These are phyloP conservation scores for Drosophila sp. DNA, from an alignment of 1,140 invertebrate species.

Conservation along the genomic window DNA sequence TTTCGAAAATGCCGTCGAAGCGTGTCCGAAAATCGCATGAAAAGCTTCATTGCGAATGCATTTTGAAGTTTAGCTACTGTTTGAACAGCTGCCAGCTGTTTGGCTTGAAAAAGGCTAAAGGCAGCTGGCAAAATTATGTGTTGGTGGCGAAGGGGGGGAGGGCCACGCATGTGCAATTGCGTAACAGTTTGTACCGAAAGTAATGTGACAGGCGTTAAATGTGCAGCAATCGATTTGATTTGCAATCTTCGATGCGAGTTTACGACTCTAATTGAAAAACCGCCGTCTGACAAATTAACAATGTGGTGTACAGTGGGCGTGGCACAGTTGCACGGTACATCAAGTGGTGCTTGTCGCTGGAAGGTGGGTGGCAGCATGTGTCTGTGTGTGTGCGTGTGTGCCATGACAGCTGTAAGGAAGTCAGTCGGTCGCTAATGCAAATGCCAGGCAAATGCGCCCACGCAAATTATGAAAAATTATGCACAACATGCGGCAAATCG, in stretches of 20 bases:
- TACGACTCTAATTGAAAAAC: conserved; percentile 76
- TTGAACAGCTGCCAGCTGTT: conserved; percentile 20
- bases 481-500: conserved; percentile 66
- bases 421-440: conserved; percentile 73
- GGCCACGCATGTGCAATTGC: conserved; percentile 44
- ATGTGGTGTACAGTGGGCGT: conserved; percentile 36
- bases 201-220: conserved; percentile 81
- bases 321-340: conserved; percentile 27
- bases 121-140: conserved; percentile 12
- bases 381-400: conserved; percentile 39
- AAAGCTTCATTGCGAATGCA: conserved; percentile 2
- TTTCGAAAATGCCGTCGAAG: conserved; percentile 35
- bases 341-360: conserved; percentile 37
- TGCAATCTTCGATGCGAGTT: conserved; percentile 73
- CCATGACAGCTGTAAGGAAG: conserved; percentile 75
- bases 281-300: conserved; percentile 49
- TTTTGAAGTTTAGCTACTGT: conserved; percentile 31
- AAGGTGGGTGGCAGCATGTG: conserved; percentile 18
- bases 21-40: conserved; percentile 12
- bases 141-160: too few relatives aligned
- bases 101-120: conserved; percentile 24
- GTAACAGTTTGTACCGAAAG: conserved; percentile 64
- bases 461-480: conserved; percentile 73
- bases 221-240: conserved; percentile 78
- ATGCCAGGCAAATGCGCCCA: conserved; percentile 56